These are phyloP conservation scores for Paralinhomoeus sp. DNA, from an alignment of 2,888 invertebrate species.

Conservation along the genomic window DNA sequence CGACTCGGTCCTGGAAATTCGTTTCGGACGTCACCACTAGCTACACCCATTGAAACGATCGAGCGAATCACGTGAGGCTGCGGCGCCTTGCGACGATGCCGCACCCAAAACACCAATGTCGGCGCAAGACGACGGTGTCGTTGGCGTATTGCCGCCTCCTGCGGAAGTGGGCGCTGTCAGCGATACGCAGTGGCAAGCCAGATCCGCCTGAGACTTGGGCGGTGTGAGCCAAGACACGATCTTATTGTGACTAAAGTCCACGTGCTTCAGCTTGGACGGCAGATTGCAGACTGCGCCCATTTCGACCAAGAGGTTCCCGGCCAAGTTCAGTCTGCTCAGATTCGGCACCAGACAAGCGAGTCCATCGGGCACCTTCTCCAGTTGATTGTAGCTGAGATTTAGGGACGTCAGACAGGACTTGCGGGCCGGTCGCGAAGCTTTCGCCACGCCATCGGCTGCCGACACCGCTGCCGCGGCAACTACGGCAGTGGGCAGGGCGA, in stretches of 20 bases:
- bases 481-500: constrained; percentile 10
- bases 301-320: constrained; percentile 44
- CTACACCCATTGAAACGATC: no score
- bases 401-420: constrained; percentile 39
- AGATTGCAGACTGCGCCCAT: constrained; percentile 73
- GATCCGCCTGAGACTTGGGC: not conserved
- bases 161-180: no score
- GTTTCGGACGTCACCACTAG: no score
- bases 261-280: constrained; percentile 61
- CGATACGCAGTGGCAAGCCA: not conserved
- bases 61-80: no score
- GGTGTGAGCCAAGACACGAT: constrained; percentile 52
- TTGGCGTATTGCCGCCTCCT: no score
- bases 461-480: constrained; percentile 8
- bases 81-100: no score
- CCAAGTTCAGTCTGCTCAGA: constrained; percentile 63
- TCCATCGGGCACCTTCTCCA: constrained; percentile 60
- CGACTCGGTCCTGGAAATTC: no score
- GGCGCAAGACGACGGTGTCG: no score
- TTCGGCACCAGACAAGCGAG: constrained; percentile 70
- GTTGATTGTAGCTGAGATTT: constrained; percentile 65
- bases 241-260: constrained; percentile 76
- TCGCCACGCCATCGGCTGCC: not conserved
- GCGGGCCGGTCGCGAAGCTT: constrained; percentile 19
- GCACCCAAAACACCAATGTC: no score